Percentiles rank a stretch among this genome's conserved stretches.
Evolutionary conservation across 2,113 vertebrate species (phyloP).

Genomic region (Pterocles burchelli): DNA sequence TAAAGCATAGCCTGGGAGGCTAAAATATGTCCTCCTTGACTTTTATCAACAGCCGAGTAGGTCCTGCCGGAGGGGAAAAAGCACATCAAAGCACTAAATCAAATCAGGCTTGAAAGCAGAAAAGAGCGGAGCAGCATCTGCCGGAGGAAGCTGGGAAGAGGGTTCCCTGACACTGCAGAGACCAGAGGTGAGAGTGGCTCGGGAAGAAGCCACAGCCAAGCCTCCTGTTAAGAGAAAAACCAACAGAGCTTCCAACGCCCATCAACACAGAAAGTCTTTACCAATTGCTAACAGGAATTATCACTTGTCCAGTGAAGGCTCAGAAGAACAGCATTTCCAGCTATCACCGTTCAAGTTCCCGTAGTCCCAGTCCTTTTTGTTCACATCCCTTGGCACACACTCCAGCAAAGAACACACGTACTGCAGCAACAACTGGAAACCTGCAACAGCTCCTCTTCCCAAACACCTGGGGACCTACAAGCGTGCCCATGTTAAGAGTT

Average conservation of each 20-base stretch:
- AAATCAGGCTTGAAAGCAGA: not conserved
- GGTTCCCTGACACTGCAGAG: not conserved
- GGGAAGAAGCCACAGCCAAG: not conserved
- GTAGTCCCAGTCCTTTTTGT: not conserved
- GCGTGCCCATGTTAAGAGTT: not conserved
- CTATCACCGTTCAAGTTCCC: not conserved
- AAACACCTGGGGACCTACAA: not conserved
- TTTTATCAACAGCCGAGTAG: constrained; percentile 1
- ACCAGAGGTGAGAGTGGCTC: not conserved
- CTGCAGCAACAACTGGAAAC: not conserved
- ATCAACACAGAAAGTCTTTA: not conserved
- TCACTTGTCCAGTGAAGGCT: rapidly evolving
- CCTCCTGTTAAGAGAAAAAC: not conserved
- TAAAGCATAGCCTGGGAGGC: not conserved
- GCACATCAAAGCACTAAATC: constrained; percentile 17
- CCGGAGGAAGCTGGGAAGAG: not conserved
- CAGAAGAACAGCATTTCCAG: not conserved
- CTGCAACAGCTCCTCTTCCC: not conserved
- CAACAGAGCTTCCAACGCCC: not conserved
- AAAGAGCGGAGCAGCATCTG: not conserved
- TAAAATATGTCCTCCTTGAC: not conserved
- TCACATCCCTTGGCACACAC: not conserved
- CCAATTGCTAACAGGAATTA: not conserved
- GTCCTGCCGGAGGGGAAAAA: constrained; percentile 10
- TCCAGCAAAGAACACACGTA: rapidly evolving